These are phyloP conservation scores for Heliangelus exortis DNA, from an alignment of 2,797 vertebrate genomes.

Conservation along the genomic window DNA sequence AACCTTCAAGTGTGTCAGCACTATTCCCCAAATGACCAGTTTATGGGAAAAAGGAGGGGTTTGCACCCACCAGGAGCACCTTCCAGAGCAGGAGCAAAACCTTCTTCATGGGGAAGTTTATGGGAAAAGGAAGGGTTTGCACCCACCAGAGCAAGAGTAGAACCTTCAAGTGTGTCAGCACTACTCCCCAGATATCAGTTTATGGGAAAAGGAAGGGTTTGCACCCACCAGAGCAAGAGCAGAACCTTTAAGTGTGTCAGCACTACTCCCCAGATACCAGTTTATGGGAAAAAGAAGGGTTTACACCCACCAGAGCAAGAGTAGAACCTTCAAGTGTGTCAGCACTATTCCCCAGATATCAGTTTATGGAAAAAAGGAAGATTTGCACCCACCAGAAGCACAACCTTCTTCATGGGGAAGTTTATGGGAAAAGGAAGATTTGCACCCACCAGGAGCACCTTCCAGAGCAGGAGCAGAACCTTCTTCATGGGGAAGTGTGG, in stretches of 20 bases:
- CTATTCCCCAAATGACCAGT: no score
- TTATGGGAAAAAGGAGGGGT: background rate
- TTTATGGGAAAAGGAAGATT: background rate
- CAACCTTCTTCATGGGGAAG: no score
- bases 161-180: no score
- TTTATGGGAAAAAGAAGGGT: background rate
- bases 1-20: no score
- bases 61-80: slow-evolving; percentile 88
- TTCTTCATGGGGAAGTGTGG: slow-evolving; percentile 98
- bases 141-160: slow-evolving; percentile 92
- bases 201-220: background rate
- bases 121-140: background rate
- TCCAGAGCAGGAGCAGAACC: slow-evolving; percentile 94
- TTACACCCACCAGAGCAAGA: slow-evolving; percentile 90
- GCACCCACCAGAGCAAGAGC: slow-evolving; percentile 91
- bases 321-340: slow-evolving; percentile 84
- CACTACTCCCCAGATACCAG: no score
- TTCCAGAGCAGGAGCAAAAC: slow-evolving; percentile 95
- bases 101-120: slow-evolving; percentile 95
- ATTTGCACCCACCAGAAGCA: no score
- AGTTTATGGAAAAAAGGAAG: no score
- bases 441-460: slow-evolving; percentile 90
- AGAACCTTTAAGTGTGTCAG: slow-evolving; percentile 82
- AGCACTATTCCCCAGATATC: fast-evolving
- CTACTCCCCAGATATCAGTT: no score